Percentiles rank a stretch among this genome's conserved stretches.
These are phyloP conservation scores for Callinectes sapidus DNA, from an alignment of 2,888 invertebrate species.

Conservation along the genomic window DNA sequence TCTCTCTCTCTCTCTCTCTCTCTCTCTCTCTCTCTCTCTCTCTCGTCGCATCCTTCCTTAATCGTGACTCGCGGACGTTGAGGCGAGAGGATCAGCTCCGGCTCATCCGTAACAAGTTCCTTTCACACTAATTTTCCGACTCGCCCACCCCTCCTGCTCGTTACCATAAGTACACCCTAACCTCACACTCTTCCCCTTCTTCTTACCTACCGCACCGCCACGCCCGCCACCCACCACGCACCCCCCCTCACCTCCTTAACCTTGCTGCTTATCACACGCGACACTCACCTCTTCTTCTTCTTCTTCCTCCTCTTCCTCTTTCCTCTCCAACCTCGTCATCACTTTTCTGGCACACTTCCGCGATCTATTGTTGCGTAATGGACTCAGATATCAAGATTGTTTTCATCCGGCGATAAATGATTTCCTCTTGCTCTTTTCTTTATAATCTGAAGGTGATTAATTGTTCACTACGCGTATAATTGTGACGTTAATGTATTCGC, in stretches of 20 bases:
- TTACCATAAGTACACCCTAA: background rate
- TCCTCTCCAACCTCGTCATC: background rate
- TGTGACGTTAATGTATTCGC: background rate
- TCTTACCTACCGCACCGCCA: background rate
- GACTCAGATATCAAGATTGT: too few species aligned
- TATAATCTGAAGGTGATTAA: background rate
- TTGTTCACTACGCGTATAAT: background rate
- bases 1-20: conserved; percentile 21
- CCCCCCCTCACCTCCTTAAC: background rate
- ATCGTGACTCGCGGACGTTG: background rate
- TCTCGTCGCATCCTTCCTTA: background rate
- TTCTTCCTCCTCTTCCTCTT: background rate
- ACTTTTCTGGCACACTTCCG: background rate
- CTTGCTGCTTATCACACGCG: background rate
- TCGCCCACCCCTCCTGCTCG: background rate
- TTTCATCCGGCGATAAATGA: background rate
- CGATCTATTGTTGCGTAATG: too few species aligned
- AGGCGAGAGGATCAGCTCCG: background rate
- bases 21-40: conserved; percentile 25
- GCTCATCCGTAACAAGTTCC: background rate
- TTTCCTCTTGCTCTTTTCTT: background rate
- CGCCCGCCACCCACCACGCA: background rate
- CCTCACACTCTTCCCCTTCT: background rate
- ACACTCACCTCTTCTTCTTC: background rate
- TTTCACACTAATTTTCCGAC: conserved; percentile 4